Conservation (phyloP, 2,888 invertebrate genomes). For the Patella pellucida region DNA sequence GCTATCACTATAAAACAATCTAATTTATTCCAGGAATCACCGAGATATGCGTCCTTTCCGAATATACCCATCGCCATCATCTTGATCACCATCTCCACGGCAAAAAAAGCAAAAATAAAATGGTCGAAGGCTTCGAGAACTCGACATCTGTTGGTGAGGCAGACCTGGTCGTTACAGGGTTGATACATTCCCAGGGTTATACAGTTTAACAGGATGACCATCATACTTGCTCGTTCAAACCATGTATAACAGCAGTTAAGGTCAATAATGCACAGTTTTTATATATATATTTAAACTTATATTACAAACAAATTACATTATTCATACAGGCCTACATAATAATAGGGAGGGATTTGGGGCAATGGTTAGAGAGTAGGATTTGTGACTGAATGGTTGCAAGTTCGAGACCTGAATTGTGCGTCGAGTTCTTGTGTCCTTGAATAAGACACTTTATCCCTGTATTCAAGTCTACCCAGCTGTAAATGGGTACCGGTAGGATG, state of each 20-base stretch:
- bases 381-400: too few species aligned
- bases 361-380: too few species aligned
- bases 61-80: conserved; percentile 98
- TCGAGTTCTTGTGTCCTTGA: too few species aligned
- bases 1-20: conserved; percentile 98
- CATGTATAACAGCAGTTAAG: conserved; percentile 78
- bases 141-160: conserved; percentile 75
- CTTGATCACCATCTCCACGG: conserved; percentile 97
- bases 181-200: conserved; percentile 99
- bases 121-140: conserved; percentile 91
- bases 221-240: conserved; percentile 99
- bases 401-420: too few species aligned
- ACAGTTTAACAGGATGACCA: conserved; percentile 98
- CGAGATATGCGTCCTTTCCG: conserved; percentile 89
- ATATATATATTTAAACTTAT: too few species aligned
- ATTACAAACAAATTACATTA: too few species aligned
- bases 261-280: conserved; percentile 33
- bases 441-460: too few species aligned
- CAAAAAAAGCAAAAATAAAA: conserved; percentile 98
- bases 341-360: too few species aligned
- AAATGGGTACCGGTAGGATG: too few species aligned
- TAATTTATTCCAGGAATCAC: conserved; percentile 98
- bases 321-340: too few species aligned
- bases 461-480: too few species aligned
- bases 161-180: conserved; percentile 87